Evolutionary conservation across 2,113 vertebrate species (phyloP).

Genomic region (Ceyx margarethae): DNA sequence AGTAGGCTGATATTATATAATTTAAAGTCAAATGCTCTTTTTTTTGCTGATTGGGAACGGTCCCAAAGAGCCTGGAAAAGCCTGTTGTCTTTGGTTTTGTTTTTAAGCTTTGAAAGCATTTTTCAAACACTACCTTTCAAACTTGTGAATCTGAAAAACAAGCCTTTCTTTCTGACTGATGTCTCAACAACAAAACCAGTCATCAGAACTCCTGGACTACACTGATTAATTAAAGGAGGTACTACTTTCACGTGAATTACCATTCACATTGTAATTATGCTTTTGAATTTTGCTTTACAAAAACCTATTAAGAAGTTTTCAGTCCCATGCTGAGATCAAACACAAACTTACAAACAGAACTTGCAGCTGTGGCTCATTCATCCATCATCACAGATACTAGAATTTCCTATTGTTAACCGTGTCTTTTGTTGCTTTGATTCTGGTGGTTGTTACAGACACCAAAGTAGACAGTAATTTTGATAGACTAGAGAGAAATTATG

Average conservation of each 20-base stretch:
- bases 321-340: background rate
- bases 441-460: background rate
- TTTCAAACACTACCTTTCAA: background rate
- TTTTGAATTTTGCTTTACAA: background rate
- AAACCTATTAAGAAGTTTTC: background rate
- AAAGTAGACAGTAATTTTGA: background rate
- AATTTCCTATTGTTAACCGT: background rate
- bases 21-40: background rate
- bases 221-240: background rate
- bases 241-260: background rate
- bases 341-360: background rate
- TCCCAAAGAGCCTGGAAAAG: background rate
- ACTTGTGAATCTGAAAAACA: background rate
- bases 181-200: background rate
- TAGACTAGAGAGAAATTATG: background rate
- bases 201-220: background rate
- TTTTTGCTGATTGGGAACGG: background rate
- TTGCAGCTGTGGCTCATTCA: background rate
- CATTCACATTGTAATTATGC: background rate
- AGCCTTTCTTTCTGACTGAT: background rate
- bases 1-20: background rate
- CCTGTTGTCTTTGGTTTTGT: background rate
- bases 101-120: background rate
- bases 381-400: background rate
- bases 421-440: background rate